These are phyloP conservation scores for Brotula barbata DNA, from an alignment of 2,797 vertebrate species.

Conservation along the genomic window DNA sequence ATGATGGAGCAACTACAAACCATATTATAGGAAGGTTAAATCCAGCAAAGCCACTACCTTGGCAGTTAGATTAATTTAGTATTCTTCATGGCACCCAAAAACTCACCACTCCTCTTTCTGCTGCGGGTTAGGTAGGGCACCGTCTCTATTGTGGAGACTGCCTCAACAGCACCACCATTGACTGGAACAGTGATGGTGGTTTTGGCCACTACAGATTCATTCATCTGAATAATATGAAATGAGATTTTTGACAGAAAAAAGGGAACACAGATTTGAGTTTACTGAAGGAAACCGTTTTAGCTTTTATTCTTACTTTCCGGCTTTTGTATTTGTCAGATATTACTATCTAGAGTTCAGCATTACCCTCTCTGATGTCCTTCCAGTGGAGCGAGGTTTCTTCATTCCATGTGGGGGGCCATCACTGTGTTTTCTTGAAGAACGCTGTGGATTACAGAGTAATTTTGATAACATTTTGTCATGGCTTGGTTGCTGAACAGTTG, in stretches of 20 bases:
- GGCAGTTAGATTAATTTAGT: not conserved
- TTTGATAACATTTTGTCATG: not conserved
- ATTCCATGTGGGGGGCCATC: constrained; percentile 82
- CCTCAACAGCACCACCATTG: constrained; percentile 88
- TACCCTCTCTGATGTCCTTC: constrained; percentile 83
- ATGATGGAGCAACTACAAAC: constrained; percentile 66
- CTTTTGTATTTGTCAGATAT: not conserved
- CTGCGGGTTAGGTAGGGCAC: constrained; percentile 82
- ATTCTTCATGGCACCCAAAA: not conserved
- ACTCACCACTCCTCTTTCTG: constrained; percentile 82
- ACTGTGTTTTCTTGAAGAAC: constrained; percentile 84
- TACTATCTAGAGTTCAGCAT: constrained; percentile 58
- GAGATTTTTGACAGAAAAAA: not conserved
- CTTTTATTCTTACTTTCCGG: not conserved
- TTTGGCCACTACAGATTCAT: constrained; percentile 91
- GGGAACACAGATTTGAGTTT: not conserved
- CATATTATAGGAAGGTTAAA: constrained; percentile 9
- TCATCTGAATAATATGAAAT: constrained; percentile 74
- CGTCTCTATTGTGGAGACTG: constrained; percentile 89
- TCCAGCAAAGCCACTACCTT: not conserved
- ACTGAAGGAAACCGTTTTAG: no score
- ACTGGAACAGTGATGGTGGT: constrained; percentile 88
- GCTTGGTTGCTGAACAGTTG: not conserved
- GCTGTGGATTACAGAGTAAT: constrained; percentile 71
- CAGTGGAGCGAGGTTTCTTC: constrained; percentile 87